Conservation (phyloP, 2,113 vertebrate species). For the Trachemys scripta region DNA sequence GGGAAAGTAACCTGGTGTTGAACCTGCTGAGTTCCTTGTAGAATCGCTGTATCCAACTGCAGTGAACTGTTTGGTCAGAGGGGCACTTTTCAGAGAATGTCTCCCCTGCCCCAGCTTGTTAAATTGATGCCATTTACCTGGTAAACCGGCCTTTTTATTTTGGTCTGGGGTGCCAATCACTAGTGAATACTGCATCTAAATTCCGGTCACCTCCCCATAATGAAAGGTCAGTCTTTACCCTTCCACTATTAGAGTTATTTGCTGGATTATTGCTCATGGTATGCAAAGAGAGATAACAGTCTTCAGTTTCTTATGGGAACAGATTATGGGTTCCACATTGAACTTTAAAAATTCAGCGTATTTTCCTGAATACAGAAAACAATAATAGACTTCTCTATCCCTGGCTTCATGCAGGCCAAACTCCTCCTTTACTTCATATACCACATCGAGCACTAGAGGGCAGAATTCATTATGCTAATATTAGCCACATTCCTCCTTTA, state of each 20-base stretch:
- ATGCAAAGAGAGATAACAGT: neutral
- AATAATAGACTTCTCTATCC: neutral
- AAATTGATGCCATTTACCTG: neutral
- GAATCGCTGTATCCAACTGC: neutral
- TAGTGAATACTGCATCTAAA: neutral
- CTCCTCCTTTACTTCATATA: neutral
- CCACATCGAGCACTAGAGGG: neutral
- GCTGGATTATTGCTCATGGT: neutral
- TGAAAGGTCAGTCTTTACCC: neutral
- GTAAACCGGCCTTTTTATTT: neutral
- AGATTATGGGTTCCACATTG: neutral
- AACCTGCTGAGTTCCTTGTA: conserved; percentile 16
- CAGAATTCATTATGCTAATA: neutral
- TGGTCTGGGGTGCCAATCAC: neutral
- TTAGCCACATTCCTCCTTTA: neutral
- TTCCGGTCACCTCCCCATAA: rapidly evolving
- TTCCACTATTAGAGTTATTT: neutral
- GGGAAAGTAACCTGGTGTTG: conserved; percentile 68
- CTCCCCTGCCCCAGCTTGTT: neutral
- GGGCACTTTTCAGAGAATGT: neutral
- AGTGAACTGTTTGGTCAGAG: neutral
- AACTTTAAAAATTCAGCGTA: neutral
- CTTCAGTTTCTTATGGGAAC: neutral
- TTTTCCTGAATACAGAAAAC: neutral
- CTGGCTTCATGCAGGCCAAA: neutral